These are phyloP conservation scores for Diuraphis noxia DNA, from an alignment of 1,140 invertebrate genomes.

Conservation along the genomic window DNA sequence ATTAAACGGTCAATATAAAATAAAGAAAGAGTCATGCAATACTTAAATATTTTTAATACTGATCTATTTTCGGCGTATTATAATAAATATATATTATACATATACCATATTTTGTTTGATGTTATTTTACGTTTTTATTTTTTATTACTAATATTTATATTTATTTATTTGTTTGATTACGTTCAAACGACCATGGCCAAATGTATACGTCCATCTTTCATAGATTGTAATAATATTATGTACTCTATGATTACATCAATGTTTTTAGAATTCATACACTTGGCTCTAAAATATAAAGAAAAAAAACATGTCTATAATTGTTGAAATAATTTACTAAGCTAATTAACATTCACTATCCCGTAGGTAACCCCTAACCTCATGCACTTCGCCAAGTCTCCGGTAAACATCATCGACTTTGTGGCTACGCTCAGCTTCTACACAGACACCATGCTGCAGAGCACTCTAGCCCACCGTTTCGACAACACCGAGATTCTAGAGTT, in stretches of 20 bases:
- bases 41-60: too few species aligned
- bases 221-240: too few species aligned
- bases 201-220: too few species aligned
- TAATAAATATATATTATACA: not conserved
- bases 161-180: too few species aligned
- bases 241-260: too few species aligned
- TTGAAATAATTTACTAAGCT: not conserved
- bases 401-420: slow-evolving; percentile 98
- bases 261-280: too few species aligned
- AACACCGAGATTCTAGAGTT: slow-evolving; percentile 98
- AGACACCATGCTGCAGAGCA: slow-evolving; percentile 80
- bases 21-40: too few species aligned
- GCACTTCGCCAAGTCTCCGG: slow-evolving; percentile 88
- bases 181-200: too few species aligned
- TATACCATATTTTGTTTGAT: too few species aligned
- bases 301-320: not conserved
- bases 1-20: too few species aligned
- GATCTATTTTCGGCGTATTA: not conserved
- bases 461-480: slow-evolving; percentile 87
- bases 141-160: not conserved
- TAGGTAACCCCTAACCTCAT: slow-evolving; percentile 85
- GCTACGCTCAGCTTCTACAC: slow-evolving; percentile 98
- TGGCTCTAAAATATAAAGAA: not conserved
- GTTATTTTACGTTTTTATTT: too few species aligned
- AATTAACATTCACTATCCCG: not conserved